Conservation (phyloP, 2,797 vertebrate genomes). For the Telmatherina bonti region DNA sequence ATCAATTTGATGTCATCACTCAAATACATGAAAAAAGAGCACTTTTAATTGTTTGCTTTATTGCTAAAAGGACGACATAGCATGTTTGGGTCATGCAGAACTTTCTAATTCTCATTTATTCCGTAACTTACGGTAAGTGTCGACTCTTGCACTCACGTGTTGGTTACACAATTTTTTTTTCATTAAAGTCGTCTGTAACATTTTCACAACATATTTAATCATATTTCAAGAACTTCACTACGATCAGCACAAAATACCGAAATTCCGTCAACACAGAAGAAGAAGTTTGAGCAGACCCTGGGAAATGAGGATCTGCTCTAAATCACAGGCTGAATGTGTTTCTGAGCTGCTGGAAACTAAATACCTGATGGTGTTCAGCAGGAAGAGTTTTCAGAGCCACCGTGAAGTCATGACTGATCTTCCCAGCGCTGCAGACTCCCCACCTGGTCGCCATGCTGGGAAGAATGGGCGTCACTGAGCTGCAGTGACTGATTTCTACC, state of each 20-base stretch:
- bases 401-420: slow-evolving; percentile 85
- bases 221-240: not conserved
- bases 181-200: not conserved
- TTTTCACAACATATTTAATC: not conserved
- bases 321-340: not conserved
- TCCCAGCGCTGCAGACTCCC: slow-evolving; percentile 82
- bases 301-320: fast-evolving
- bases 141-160: not conserved
- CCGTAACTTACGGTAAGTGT: slow-evolving; percentile 21
- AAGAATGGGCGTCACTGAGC: too few relatives aligned
- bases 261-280: not conserved
- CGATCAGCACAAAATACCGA: not conserved
- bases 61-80: too few relatives aligned
- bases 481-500: not conserved
- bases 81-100: not conserved
- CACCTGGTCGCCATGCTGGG: slow-evolving; percentile 80
- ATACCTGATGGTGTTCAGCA: slow-evolving; percentile 81
- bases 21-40: too few relatives aligned
- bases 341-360: not conserved
- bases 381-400: slow-evolving; percentile 80
- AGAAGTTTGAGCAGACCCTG: fast-evolving
- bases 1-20: too few relatives aligned
- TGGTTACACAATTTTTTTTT: not conserved
- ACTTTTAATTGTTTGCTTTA: too few relatives aligned
- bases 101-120: not conserved